These are phyloP conservation scores for Dryoscopus gambensis DNA, from an alignment of 2,113 vertebrate genomes.

Conservation along the genomic window DNA sequence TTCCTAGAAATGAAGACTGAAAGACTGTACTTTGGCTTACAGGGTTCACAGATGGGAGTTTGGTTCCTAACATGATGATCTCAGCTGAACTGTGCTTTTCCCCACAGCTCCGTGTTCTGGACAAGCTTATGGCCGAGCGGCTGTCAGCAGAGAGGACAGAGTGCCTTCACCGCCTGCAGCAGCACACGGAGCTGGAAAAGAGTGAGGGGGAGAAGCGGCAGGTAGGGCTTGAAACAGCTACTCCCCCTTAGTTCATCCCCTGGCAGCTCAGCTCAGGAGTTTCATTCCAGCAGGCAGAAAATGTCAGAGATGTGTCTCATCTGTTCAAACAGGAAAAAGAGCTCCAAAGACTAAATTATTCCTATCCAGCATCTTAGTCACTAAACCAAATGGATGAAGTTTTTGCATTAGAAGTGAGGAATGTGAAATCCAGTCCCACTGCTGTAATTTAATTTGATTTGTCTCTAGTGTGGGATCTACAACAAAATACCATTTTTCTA, in stretches of 20 bases:
- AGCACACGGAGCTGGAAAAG: conserved; percentile 75
- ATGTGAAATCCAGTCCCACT: not conserved
- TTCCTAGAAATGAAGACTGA: not conserved
- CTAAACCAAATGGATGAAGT: not conserved
- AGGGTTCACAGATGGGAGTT: not conserved
- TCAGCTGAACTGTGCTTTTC: not conserved
- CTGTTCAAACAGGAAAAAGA: not conserved
- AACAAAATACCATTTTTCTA: not conserved
- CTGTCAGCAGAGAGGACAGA: conserved; percentile 87
- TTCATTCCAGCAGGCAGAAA: not conserved
- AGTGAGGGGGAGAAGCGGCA: conserved; percentile 84
- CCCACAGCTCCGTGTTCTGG: conserved; percentile 84
- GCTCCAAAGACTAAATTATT: not conserved
- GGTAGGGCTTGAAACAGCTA: conserved; percentile 66
- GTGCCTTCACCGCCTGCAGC: conserved; percentile 87
- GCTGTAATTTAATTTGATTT: not conserved
- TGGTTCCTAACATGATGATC: not conserved
- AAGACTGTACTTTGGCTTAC: not conserved
- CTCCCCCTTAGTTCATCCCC: not conserved
- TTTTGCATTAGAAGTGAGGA: not conserved
- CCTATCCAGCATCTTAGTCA: not conserved
- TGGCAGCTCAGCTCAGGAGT: not conserved
- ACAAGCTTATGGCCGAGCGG: conserved; percentile 90
- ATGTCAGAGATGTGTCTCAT: not conserved
- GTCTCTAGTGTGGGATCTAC: not conserved